Percentiles rank a stretch among this genome's conserved stretches.
Evolutionary conservation across 2,113 vertebrate species (phyloP).

Genomic region (Chloropsis hardwickii): DNA sequence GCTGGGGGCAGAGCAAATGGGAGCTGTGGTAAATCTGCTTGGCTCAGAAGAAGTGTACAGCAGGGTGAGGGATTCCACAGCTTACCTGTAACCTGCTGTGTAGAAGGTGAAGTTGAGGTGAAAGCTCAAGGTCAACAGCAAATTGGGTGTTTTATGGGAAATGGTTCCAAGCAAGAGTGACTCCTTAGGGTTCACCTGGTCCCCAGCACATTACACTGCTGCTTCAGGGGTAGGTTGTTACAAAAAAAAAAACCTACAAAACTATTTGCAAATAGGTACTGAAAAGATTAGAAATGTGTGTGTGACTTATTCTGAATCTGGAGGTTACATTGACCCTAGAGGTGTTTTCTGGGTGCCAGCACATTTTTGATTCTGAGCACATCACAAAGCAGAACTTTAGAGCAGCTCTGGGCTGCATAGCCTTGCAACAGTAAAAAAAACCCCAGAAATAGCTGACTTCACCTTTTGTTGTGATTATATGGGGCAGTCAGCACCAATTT

Average conservation of each 20-base stretch:
- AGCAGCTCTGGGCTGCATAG: not conserved
- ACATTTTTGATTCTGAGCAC: not conserved
- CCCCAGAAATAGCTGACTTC: conserved; percentile 50
- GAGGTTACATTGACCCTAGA: not conserved
- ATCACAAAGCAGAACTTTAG: not conserved
- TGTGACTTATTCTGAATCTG: not conserved
- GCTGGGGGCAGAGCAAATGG: not conserved
- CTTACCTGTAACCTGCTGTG: not conserved
- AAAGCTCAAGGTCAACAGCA: not conserved
- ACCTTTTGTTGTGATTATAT: conserved; percentile 42
- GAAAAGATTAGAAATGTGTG: not conserved
- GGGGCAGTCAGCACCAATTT: conserved; percentile 61
- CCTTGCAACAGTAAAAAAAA: not conserved
- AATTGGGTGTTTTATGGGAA: not conserved
- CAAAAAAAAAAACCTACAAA: not conserved
- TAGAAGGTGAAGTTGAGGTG: not conserved
- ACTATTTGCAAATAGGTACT: not conserved
- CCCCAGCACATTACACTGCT: not conserved
- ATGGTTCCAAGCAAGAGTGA: not conserved
- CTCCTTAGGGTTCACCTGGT: not conserved
- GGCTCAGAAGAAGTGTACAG: not conserved
- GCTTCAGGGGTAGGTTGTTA: not conserved
- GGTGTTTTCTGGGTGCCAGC: not conserved
- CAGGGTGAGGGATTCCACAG: not conserved
- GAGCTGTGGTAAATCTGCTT: not conserved